Base-by-base conservation (phyloP, 2,888 invertebrate genomes). In the Tachina lurida region DNA sequence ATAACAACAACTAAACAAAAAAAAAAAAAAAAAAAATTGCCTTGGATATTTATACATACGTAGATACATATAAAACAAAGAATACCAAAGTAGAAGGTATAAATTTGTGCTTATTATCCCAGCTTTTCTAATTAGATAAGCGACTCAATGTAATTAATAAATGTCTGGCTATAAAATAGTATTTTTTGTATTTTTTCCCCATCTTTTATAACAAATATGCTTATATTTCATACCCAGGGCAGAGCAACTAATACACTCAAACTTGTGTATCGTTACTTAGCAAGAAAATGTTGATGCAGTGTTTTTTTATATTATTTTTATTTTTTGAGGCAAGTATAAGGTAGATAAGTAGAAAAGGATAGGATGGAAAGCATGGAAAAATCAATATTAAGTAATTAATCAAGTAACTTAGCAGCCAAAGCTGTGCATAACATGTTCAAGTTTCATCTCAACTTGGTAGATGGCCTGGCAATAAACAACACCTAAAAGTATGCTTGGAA, bases 81-180 rank as follows among this genome's bases (percentile, higher is more conserved):
- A 62, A 62, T 54, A 47, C 71, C 60, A 45, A 49, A 75, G 41
- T 63, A 63, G 39, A 86, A 87, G 86, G 86, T 87, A 86, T 84
- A 88, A 84, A 88, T 88, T 88, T 88, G 88, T 85, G 88, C 90
- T 90, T 91, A 91, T 91, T 91, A 91, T 89, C 89, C 88, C 88
- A 89, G 89, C 90, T 90, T 80, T 86, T 83, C 68, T 91, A 91
- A 91, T 91, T 91, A 91, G 91, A 91, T 91, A 91, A 91, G 90
- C 90, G 88, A 90, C 80, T 84, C 89, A 90, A 91, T 89, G 90
- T 91, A 91, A 91, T 91, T 91, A 91, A 91, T 91, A 91, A 90
- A 91, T 90, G 91, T 91, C 91, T 87, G 84, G 86, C 86, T 73
- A 83, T 73, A 80, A 80, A 67, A 70, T 39, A 17, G 52, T 63